These are phyloP conservation scores for Erithacus rubecula DNA, from an alignment of 2,797 vertebrate species.

Conservation along the genomic window DNA sequence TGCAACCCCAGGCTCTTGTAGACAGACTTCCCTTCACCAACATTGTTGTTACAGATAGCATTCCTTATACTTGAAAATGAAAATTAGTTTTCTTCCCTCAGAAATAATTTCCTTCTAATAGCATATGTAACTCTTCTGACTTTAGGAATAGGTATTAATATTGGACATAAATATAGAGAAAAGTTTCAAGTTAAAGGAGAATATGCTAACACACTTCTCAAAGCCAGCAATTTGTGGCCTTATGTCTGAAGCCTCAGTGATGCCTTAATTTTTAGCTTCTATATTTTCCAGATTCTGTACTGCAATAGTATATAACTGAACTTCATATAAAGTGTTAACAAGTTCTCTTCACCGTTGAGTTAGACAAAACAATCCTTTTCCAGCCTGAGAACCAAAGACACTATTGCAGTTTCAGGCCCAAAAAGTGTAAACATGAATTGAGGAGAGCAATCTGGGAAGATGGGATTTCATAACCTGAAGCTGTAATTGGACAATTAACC, in stretches of 20 bases:
- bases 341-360: background rate
- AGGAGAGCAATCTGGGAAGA: background rate
- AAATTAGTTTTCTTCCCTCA: background rate
- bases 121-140: background rate
- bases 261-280: background rate
- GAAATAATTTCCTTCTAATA: background rate
- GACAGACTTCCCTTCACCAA: background rate
- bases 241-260: background rate
- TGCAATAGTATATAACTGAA: background rate
- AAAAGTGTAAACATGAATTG: background rate
- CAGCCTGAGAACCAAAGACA: background rate
- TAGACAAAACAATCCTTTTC: background rate
- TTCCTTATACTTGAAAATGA: background rate
- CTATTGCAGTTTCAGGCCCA: background rate
- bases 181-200: background rate
- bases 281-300: background rate
- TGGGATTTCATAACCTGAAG: background rate
- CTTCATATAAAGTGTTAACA: background rate
- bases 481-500: background rate
- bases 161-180: background rate
- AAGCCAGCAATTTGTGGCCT: background rate
- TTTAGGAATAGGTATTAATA: background rate
- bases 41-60: background rate
- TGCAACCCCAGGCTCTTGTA: background rate
- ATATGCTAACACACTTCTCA: background rate